phyloP scores from a whole-genome alignment of 2,888 invertebrate genomes.

The Parthenolecanium corni region DNA sequence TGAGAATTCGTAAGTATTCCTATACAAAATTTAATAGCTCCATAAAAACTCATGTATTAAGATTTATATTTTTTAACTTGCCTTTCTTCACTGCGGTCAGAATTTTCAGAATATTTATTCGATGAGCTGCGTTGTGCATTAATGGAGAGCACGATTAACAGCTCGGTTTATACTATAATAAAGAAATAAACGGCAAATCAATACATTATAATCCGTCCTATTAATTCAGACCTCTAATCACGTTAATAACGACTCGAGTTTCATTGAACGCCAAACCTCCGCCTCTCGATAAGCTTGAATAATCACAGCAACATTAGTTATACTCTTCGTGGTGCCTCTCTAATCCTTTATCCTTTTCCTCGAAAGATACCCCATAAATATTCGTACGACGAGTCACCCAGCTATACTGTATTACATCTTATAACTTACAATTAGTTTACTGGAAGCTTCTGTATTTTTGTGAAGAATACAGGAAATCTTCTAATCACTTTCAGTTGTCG shows the following conservation, averaged over 20 bases:
- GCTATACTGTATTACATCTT: slow-evolving; percentile 1
- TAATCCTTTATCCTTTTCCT: slow-evolving; percentile 24
- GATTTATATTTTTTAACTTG: too few relatives aligned
- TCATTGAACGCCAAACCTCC: slow-evolving; percentile 21
- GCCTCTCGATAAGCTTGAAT: slow-evolving; percentile 27
- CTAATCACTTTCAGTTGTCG: too few relatives aligned
- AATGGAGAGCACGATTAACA: background rate
- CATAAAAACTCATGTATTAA: too few relatives aligned
- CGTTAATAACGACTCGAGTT: slow-evolving; percentile 27
- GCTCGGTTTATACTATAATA: slow-evolving; percentile 20
- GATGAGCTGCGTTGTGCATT: background rate
- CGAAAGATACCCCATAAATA: slow-evolving; percentile 21
- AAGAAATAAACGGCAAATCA: slow-evolving; percentile 29
- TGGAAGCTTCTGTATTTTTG: too few relatives aligned
- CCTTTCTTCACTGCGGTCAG: too few relatives aligned
- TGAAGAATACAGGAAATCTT: too few relatives aligned
- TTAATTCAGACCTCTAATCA: slow-evolving; percentile 27
- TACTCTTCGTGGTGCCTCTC: slow-evolving; percentile 18
- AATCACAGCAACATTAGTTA: slow-evolving; percentile 25
- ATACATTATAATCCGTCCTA: slow-evolving; percentile 24
- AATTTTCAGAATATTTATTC: background rate
- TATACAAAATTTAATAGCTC: too few relatives aligned
- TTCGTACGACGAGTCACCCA: slow-evolving; percentile 17
- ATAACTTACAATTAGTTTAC: background rate
- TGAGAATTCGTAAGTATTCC: too few relatives aligned